A percentile compares a stretch with the other conserved stretches of the same genome.
phyloP scores from a whole-genome alignment of 2,888 invertebrate species.

The Eupithecia subfuscata region DNA sequence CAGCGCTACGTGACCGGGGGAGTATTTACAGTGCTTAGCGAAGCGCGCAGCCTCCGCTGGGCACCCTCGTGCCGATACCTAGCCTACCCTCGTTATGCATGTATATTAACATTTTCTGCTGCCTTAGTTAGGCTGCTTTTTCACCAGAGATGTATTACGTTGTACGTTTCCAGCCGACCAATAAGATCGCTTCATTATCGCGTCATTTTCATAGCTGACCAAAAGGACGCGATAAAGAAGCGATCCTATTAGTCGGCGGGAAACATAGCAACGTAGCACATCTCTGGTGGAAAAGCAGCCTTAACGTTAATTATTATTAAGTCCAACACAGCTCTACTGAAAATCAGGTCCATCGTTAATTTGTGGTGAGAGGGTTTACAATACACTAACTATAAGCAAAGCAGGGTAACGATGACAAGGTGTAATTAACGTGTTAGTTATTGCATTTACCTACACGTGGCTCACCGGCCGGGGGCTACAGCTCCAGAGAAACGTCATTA shows the following conservation, averaged over 20 bases:
- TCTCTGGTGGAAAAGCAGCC: too few relatives aligned
- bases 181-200: too few relatives aligned
- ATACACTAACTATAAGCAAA: conserved; percentile 12
- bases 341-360: conserved; percentile 22
- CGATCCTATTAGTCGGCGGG: too few relatives aligned
- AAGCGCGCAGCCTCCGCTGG: conserved; percentile 63
- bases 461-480: conserved; percentile 10
- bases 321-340: conserved; percentile 30
- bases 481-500: conserved; percentile 11
- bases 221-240: too few relatives aligned
- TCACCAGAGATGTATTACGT: too few relatives aligned
- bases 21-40: conserved; percentile 80
- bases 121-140: conserved; percentile 21
- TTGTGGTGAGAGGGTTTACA: conserved; percentile 18
- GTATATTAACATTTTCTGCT: conserved; percentile 44
- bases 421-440: conserved; percentile 24
- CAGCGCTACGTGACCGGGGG: conserved; percentile 75
- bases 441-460: conserved; percentile 5
- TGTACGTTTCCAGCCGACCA: too few relatives aligned
- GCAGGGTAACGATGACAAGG: conserved; percentile 18
- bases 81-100: conserved; percentile 57
- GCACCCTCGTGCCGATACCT: conserved; percentile 49
- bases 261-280: too few relatives aligned
- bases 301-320: conserved; percentile 38
- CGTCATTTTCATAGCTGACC: too few relatives aligned